These are phyloP conservation scores for Cerceris ruficornis DNA, from an alignment of 2,888 invertebrate species.

Conservation along the genomic window DNA sequence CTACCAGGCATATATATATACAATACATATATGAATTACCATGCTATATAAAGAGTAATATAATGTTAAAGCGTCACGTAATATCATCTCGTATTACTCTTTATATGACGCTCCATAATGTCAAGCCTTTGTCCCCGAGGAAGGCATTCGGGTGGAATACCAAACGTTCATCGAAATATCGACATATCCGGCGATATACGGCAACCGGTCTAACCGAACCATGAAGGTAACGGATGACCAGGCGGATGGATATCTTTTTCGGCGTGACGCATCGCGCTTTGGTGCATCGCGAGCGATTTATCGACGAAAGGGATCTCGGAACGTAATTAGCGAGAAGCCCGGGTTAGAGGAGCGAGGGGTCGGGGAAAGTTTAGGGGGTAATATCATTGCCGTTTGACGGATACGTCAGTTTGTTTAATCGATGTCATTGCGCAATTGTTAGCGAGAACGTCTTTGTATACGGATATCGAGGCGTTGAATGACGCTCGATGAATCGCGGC, in stretches of 20 bases:
- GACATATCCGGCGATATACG: constrained; percentile 27
- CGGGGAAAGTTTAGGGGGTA: no score
- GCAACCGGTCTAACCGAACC: neutral
- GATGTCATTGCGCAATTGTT: no score
- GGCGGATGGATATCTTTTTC: constrained; percentile 6
- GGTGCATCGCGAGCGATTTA: constrained; percentile 13
- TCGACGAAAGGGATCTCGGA: constrained; percentile 6
- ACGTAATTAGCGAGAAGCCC: constrained; percentile 28
- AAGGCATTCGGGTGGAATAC: constrained; percentile 14
- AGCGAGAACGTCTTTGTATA: no score
- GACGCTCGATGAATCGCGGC: no score
- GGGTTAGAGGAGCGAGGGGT: no score
- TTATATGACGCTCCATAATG: neutral
- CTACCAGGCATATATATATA: no score
- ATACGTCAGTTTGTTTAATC: no score
- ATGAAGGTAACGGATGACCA: constrained; percentile 1
- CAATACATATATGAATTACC: no score
- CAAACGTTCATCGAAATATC: constrained; percentile 44
- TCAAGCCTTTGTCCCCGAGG: neutral
- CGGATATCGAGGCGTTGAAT: no score
- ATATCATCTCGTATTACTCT: constrained; percentile 15
- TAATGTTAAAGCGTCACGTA: neutral
- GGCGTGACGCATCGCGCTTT: constrained; percentile 1
- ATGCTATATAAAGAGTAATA: neutral
- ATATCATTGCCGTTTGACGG: no score